Evolutionary conservation across 2,113 vertebrate genomes (phyloP).

Genomic region (Blennius ocellaris): DNA sequence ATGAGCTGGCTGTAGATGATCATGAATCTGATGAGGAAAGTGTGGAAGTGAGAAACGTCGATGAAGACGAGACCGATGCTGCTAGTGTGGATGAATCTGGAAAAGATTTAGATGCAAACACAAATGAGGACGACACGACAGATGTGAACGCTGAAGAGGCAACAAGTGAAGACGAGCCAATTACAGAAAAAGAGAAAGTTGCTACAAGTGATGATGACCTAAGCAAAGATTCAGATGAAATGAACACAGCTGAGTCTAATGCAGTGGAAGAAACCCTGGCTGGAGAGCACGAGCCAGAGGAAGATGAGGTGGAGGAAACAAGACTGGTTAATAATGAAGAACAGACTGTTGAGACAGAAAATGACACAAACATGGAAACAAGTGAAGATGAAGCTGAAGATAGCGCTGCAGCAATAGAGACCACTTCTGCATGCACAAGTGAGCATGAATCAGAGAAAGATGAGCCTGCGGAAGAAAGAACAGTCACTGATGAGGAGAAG

Average conservation of each 20-base stretch:
- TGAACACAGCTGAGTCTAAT: too few relatives aligned
- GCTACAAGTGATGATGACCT: neutral
- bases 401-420: neutral
- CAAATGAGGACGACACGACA: too few relatives aligned
- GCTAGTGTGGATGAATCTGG: too few relatives aligned
- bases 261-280: too few relatives aligned
- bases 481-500: constrained; percentile 15
- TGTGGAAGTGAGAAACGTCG: constrained; percentile 18
- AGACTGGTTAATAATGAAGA: neutral
- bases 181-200: too few relatives aligned
- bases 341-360: neutral
- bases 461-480: neutral
- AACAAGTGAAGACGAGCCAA: neutral
- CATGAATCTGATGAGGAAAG: constrained; percentile 15
- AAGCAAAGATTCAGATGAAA: neutral
- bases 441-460: neutral
- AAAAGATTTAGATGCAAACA: too few relatives aligned
- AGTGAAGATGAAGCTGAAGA: neutral
- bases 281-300: too few relatives aligned
- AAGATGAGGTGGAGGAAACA: too few relatives aligned
- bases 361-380: neutral
- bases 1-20: constrained; percentile 9
- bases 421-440: neutral
- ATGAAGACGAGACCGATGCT: neutral
- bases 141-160: neutral